Evolutionary conservation across 2,888 invertebrate species (phyloP), one percentile per base, ranked within the genome.

Genomic region (Lagria hirta): DNA sequence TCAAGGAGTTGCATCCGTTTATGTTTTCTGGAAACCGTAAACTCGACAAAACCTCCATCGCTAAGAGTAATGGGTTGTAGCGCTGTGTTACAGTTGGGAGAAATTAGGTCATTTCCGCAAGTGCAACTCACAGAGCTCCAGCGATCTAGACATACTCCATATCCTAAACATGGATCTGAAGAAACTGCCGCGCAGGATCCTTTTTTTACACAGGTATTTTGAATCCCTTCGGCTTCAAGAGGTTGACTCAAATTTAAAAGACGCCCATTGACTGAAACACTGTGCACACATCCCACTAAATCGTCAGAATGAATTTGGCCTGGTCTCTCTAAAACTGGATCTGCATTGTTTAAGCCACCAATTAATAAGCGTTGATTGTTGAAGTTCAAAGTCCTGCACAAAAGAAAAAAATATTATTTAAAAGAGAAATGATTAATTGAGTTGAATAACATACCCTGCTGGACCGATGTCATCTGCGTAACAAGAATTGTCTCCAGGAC

Each of bases 301-400:
- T 96, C 95, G 65, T 95, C 94, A 0, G 93, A 86, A 60, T 86
- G 86, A 21, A 96, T 82, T 72, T 95, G 94, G 0, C 91, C 92
- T 0, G 90, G 90, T 26, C 93, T 80, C 67, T 93, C 91, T 14
- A 94, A 71, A 1, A 94, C 83, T 7, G 92, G 88, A 70, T 91
- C 90, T 0, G 93, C 88, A 53, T 84, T 84, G 27, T 81, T 76
- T 18, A 96, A 74, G 4, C 96, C 96, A 12, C 95, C 95, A 51
- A 96, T 78, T 27, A 88, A 78, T 43, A 96, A 72, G 0, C 86
- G 88, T 61, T 92, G 88, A 57, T 88, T 89, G 73, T 93, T 91
- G 72, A 94, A 94, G 67, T 92, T 93, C 27, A 94, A 73, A 0
- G 92, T 91, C 37, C 93, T 93, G 78, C 55, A 49, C n/a, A n/a